phyloP scores from a whole-genome alignment of 1,140 invertebrate genomes.

The Akabosia matsudoensis region DNA sequence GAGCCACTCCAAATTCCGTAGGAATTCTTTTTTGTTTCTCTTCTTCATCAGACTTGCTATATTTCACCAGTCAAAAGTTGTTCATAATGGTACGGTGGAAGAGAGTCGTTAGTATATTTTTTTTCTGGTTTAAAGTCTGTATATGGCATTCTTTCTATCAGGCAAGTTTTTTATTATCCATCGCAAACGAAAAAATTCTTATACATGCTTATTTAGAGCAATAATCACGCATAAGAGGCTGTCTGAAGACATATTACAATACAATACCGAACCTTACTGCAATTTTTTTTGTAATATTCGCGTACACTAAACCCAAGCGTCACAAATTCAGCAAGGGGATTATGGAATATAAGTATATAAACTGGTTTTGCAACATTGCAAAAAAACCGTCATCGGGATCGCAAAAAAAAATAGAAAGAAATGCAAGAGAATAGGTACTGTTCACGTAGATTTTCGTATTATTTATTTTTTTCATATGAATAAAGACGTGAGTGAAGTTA shows the following conservation, averaged over 20 bases:
- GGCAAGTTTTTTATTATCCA: neutral
- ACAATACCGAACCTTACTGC: conserved; percentile 4
- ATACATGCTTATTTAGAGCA: conserved; percentile 1
- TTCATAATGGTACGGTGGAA: neutral
- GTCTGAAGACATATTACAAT: neutral
- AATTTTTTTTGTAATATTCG: conserved; percentile 5
- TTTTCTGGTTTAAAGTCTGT: neutral
- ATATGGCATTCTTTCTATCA: neutral
- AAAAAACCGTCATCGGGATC: neutral
- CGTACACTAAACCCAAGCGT: neutral
- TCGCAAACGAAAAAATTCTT: neutral
- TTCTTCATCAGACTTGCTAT: too few relatives aligned
- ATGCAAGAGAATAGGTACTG: neutral
- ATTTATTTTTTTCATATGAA: too few relatives aligned
- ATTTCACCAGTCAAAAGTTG: neutral
- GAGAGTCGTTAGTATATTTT: neutral
- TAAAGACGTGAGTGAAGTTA: too few relatives aligned
- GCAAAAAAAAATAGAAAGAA: neutral
- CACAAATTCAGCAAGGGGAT: neutral
- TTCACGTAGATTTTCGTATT: too few relatives aligned
- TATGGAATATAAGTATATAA: neutral
- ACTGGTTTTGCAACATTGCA: conserved; percentile 21
- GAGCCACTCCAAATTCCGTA: neutral
- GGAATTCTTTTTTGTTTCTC: neutral
- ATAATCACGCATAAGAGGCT: neutral